These are phyloP conservation scores for Epicauta chinensis DNA, from an alignment of 1,140 invertebrate species.

Conservation along the genomic window DNA sequence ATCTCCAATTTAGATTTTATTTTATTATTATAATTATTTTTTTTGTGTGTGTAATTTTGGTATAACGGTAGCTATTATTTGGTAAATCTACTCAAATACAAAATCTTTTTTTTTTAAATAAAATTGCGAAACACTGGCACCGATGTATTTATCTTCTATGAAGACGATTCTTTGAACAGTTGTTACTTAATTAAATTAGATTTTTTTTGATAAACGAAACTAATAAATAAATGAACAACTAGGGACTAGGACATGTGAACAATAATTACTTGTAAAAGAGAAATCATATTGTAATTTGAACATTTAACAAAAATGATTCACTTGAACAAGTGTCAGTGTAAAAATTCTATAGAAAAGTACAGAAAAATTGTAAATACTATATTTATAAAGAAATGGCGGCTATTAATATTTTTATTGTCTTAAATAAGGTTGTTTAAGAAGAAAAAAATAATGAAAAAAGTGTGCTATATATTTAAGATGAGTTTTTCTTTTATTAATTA, in stretches of 20 bases:
- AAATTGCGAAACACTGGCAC: conserved; percentile 46
- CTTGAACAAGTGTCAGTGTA: conserved; percentile 36
- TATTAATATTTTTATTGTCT: conserved; percentile 35
- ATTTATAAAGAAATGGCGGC: conserved; percentile 37
- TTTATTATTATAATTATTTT: conserved; percentile 41
- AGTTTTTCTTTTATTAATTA: conserved; percentile 28
- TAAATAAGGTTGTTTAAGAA: conserved; percentile 24
- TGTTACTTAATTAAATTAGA: conserved; percentile 5
- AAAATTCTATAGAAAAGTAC: conserved; percentile 14
- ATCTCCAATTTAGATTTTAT: conserved; percentile 64
- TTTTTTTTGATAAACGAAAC: not conserved
- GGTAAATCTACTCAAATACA: conserved; percentile 40
- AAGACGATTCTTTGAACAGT: conserved; percentile 44
- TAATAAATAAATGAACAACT: not conserved
- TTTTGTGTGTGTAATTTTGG: conserved; percentile 26
- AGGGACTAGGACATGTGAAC: conserved; percentile 17
- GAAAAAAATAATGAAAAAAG: conserved; percentile 25
- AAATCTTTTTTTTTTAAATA: conserved; percentile 45
- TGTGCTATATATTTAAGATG: conserved; percentile 36
- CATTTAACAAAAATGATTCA: conserved; percentile 20
- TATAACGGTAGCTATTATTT: conserved; percentile 41
- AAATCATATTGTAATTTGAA: conserved; percentile 7
- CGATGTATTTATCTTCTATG: conserved; percentile 51
- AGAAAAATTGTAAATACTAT: conserved; percentile 26
- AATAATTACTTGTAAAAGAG: conserved; percentile 18